phyloP scores from a whole-genome alignment of 2,113 vertebrate genomes.

The Heterocephalus glaber region DNA sequence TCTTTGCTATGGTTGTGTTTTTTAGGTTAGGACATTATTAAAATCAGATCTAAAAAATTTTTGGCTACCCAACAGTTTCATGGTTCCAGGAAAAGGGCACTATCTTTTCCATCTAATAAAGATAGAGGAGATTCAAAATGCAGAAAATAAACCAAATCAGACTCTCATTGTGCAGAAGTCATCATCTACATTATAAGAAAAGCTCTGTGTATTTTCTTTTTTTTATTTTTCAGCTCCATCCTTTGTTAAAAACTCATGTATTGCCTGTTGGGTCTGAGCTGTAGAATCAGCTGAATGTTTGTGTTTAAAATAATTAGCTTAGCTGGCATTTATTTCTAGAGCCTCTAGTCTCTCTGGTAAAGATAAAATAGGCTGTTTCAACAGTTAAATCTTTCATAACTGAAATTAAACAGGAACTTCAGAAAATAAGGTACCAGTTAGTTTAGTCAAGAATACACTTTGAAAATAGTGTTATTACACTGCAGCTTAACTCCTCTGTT shows the following conservation, averaged over 20 bases:
- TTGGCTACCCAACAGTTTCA: neutral
- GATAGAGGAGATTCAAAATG: neutral
- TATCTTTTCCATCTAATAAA: neutral
- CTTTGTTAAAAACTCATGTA: neutral
- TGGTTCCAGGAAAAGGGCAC: neutral
- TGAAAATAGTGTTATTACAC: neutral
- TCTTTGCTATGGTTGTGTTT: neutral
- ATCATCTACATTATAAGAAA: neutral
- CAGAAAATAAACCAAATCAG: neutral
- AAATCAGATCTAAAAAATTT: constrained; percentile 16
- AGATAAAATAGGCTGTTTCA: constrained; percentile 17
- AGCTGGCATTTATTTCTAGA: constrained; percentile 46
- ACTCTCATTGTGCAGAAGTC: neutral
- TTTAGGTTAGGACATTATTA: constrained; percentile 33
- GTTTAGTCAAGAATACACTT: constrained; percentile 23
- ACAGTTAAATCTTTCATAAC: constrained; percentile 36
- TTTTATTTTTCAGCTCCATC: neutral
- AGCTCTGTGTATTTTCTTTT: neutral
- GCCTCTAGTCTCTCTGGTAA: neutral
- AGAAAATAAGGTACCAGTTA: neutral
- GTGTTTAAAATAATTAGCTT: constrained; percentile 55
- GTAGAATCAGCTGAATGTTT: constrained; percentile 11
- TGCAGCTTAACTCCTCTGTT: neutral
- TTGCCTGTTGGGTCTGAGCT: neutral
- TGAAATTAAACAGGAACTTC: constrained; percentile 53